Conservation (phyloP, 1,140 invertebrate species). For the Drosophila bocki region DNA sequence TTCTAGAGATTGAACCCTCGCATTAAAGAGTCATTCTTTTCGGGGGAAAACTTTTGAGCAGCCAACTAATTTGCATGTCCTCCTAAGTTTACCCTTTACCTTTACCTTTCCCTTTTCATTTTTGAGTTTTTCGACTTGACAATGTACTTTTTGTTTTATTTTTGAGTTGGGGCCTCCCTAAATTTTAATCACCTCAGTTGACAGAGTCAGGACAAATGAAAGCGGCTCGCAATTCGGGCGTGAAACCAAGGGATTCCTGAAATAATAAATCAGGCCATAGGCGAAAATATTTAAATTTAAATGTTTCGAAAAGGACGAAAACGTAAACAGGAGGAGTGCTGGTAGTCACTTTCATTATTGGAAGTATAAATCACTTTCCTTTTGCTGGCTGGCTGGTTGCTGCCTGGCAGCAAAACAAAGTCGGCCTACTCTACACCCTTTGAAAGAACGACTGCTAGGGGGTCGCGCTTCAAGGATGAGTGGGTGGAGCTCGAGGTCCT, state of each 20-base stretch:
- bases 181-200: slow-evolving; percentile 79
- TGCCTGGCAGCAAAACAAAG: slow-evolving; percentile 65
- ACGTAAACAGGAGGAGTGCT: slow-evolving; percentile 42
- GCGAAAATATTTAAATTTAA: slow-evolving; percentile 84
- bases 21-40: slow-evolving; percentile 33
- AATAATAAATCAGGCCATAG: slow-evolving; percentile 79
- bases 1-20: slow-evolving; percentile 21
- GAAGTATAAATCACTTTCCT: slow-evolving; percentile 82
- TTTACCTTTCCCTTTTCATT: slow-evolving; percentile 13
- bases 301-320: slow-evolving; percentile 64
- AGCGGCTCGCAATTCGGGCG: slow-evolving; percentile 62
- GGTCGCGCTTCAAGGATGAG: slow-evolving; percentile 4
- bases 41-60: slow-evolving; percentile 16
- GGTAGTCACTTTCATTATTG: slow-evolving; percentile 82
- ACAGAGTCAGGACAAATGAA: slow-evolving; percentile 76
- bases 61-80: slow-evolving; percentile 43
- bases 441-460: slow-evolving; percentile 19
- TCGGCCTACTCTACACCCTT: slow-evolving; percentile 51
- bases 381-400: slow-evolving; percentile 6
- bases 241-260: slow-evolving; percentile 54
- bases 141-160: slow-evolving; percentile 25
- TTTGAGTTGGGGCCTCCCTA: slow-evolving; percentile 42
- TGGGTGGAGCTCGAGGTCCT: slow-evolving; percentile 7
- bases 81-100: not conserved
- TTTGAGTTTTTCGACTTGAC: slow-evolving; percentile 10